Base-by-base conservation (phyloP, 2,797 vertebrate species). In the Neosalanx taihuensis region DNA sequence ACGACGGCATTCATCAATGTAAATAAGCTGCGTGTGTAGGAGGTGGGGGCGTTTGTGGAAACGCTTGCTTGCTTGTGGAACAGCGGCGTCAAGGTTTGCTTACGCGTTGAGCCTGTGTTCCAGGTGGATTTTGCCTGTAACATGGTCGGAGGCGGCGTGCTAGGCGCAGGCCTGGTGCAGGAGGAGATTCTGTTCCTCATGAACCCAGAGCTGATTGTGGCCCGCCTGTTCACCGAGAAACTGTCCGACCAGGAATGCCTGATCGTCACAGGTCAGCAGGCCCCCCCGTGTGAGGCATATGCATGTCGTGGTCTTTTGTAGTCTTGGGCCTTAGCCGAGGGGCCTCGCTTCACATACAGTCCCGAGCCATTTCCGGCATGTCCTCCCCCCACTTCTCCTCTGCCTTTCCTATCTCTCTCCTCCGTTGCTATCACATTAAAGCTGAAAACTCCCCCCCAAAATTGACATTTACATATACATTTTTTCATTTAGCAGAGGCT, bases 161-260 rank as follows among this genome's bases (percentile, higher is more conserved):
- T 93, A 51, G 68, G 81, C 12, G 76, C 74, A 0, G 92, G 91
- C 49, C 84, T 93, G 71, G 84, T 92, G 29, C 92, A 93, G 79
- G 92, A 93, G 17, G 92, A 93, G 81, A 92, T 93, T 70, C 82
- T 91, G 65, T 93, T 93, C 75, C 73, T 93, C 6, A 84, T 91
- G 5, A 83, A 89, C 71, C 89, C 92, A 1, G 92, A 93, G 75
- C 88, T 93, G 6, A 93, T 93, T 0, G 84, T 91, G n/a, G 79
- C 92, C 0, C 84, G 91, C 1, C 92, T 93, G 68, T 93, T 93
- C 77, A 93, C 92, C 0, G 91, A 93, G 80, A 89, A 69, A 71
- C 90, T 93, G 1, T 66, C 0, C 0, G 77, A 90, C 56, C 75
- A 74, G 0, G 92, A 93, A 77, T 92, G 90, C 72, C 83, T 93